A percentile compares a stretch with the other conserved stretches of the same genome.
These are phyloP conservation scores for Armadillidium nasatum DNA, from an alignment of 1,140 invertebrate genomes.

Conservation along the genomic window DNA sequence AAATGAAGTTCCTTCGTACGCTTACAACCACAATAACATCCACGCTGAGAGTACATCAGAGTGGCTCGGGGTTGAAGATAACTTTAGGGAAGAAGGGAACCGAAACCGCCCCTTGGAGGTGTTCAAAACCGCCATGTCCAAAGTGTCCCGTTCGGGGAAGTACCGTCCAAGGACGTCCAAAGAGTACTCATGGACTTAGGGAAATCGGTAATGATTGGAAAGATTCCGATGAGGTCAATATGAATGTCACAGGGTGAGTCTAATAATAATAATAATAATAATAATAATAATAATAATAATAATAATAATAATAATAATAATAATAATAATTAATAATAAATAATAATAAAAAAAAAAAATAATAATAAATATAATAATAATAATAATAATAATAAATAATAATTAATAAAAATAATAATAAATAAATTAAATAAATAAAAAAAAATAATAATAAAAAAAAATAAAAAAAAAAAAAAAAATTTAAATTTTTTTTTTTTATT, in stretches of 20 bases:
- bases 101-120: background rate
- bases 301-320: too few species aligned
- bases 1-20: background rate
- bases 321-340: too few species aligned
- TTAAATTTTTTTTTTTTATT: too few species aligned
- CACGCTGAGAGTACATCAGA: background rate
- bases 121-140: background rate
- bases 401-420: too few species aligned
- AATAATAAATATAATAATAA: too few species aligned
- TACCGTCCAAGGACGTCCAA: background rate
- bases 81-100: background rate
- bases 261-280: background rate
- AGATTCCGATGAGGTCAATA: background rate
- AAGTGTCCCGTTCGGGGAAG: background rate
- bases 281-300: too few species aligned
- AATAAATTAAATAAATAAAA: too few species aligned
- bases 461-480: too few species aligned
- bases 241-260: background rate
- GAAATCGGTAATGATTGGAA: background rate
- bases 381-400: too few species aligned
- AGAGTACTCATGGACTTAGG: background rate
- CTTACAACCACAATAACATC: background rate
- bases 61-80: background rate
- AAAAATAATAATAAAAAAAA: too few species aligned
- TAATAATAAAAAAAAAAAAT: too few species aligned